These are phyloP conservation scores for Folsomia manolachei DNA, from an alignment of 2,888 invertebrate genomes.

Conservation along the genomic window DNA sequence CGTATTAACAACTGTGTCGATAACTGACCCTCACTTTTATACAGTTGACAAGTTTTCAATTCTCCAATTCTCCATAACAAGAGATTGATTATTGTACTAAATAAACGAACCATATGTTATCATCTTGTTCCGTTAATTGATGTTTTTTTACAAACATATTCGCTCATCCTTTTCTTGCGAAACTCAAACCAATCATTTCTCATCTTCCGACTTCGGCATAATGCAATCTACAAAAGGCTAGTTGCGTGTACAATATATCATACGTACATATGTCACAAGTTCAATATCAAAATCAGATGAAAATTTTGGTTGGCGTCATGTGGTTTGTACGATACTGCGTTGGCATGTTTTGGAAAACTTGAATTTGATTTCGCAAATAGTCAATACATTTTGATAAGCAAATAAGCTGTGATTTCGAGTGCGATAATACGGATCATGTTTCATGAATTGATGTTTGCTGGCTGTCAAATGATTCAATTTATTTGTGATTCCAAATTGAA, in stretches of 20 bases:
- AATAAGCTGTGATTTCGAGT: neutral
- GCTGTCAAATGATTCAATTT: neutral
- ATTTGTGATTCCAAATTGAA: neutral
- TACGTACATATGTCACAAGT: neutral
- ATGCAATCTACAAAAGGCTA: no score
- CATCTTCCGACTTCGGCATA: no score
- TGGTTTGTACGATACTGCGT: neutral
- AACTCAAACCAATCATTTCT: neutral
- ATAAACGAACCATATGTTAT: constrained; percentile 12
- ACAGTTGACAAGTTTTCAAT: neutral
- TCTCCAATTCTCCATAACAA: no score
- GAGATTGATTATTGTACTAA: no score
- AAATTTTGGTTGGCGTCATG: no score
- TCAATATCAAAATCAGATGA: neutral
- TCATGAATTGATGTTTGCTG: neutral
- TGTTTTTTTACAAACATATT: neutral
- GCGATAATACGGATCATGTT: neutral
- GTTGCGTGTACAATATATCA: no score
- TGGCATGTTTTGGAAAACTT: neutral
- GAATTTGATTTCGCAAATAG: no score
- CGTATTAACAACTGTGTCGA: neutral
- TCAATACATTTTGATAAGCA: no score
- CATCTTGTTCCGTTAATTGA: constrained; percentile 11
- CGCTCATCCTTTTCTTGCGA: neutral
- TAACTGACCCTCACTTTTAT: neutral